Evolutionary conservation across 2,888 invertebrate genomes (phyloP).

Genomic region (Coremacera marginata): DNA sequence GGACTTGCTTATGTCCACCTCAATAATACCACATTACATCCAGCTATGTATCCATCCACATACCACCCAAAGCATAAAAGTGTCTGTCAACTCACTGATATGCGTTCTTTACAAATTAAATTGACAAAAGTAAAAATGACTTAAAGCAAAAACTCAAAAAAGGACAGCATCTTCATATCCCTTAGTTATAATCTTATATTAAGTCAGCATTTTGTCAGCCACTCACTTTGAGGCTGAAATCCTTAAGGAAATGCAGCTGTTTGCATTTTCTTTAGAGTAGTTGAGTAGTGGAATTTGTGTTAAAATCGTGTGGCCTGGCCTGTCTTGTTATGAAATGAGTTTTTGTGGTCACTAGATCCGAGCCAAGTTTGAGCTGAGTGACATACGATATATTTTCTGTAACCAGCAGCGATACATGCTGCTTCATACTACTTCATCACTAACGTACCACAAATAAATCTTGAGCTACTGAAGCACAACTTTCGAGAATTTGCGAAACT

Average conservation of each 20-base stretch:
- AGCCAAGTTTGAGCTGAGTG: background rate
- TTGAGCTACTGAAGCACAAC: conserved; percentile 16
- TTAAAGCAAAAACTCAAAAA: conserved; percentile 1
- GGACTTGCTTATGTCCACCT: conserved; percentile 30
- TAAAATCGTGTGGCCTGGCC: conserved; percentile 1
- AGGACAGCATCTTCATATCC: background rate
- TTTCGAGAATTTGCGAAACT: conserved; percentile 1
- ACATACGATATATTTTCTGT: conserved; percentile 20
- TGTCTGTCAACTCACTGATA: conserved; percentile 63
- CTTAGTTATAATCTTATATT: background rate
- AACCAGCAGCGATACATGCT: conserved; percentile 11
- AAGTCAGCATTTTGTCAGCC: conserved; percentile 25
- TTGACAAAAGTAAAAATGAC: too few species aligned
- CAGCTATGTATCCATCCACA: conserved; percentile 5
- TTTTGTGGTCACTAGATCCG: conserved; percentile 17
- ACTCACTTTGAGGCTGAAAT: background rate
- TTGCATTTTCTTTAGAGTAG: conserved; percentile 12
- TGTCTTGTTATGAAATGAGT: background rate
- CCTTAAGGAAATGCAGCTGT: conserved; percentile 23
- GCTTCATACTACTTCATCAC: background rate
- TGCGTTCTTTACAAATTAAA: conserved; percentile 48
- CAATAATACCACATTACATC: too few species aligned
- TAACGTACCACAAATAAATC: conserved; percentile 25
- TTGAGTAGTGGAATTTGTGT: conserved; percentile 9
- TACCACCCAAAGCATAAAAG: conserved; percentile 18